A percentile compares a stretch with the other conserved stretches of the same genome.
These are phyloP conservation scores for Eospalax fontanierii DNA, from an alignment of 2,797 vertebrate species.

Conservation along the genomic window DNA sequence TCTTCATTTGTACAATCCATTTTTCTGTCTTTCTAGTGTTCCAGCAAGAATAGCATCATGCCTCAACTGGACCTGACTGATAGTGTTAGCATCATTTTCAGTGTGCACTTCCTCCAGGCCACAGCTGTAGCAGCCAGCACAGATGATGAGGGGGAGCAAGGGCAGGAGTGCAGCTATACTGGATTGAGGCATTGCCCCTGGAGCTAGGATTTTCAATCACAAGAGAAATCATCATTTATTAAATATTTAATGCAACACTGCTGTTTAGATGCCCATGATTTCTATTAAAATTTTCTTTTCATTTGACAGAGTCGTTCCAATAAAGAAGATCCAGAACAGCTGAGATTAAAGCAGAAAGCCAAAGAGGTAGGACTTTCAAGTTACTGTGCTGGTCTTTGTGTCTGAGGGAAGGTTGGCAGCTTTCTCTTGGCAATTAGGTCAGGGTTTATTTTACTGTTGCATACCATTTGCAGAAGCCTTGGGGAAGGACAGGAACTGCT, in stretches of 20 bases:
- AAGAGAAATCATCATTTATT: constrained; percentile 90
- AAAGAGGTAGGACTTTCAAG: constrained; percentile 95
- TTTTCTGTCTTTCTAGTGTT: constrained; percentile 86
- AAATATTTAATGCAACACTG: constrained; percentile 90
- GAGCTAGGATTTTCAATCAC: constrained; percentile 91
- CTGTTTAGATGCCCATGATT: constrained; percentile 88
- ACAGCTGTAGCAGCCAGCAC: constrained; percentile 85
- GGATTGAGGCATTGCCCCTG: constrained; percentile 89
- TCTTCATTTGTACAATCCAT: constrained; percentile 27
- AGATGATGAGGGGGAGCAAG: constrained; percentile 73
- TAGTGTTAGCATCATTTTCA: constrained; percentile 91
- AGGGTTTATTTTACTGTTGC: constrained; percentile 97
- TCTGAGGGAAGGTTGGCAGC: constrained; percentile 90
- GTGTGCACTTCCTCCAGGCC: constrained; percentile 89
- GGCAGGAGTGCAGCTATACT: constrained; percentile 82
- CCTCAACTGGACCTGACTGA: constrained; percentile 91
- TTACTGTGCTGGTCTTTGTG: constrained; percentile 91
- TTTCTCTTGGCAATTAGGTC: constrained; percentile 96
- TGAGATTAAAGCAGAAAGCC: constrained; percentile 96
- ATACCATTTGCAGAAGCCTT: constrained; percentile 96
- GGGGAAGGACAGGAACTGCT: constrained; percentile 96
- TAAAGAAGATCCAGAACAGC: constrained; percentile 95
- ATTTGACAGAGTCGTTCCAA: constrained; percentile 94
- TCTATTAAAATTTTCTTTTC: constrained; percentile 86
- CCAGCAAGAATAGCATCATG: constrained; percentile 89